Conservation (phyloP, 2,113 vertebrate species). For the Lycaon pictus region DNA sequence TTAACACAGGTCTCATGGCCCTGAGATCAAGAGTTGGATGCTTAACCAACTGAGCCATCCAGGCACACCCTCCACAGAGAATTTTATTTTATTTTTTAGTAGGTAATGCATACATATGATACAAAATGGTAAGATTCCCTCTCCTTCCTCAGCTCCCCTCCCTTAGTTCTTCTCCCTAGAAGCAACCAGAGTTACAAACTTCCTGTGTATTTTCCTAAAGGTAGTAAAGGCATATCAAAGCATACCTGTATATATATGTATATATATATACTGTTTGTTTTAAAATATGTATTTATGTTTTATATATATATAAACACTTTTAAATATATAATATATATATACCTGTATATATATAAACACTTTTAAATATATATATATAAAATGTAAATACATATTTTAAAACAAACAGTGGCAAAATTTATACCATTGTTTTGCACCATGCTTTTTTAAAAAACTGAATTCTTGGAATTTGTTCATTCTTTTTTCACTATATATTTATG, state of each 20-base stretch:
- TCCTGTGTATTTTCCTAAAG: background rate
- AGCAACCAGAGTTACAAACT: background rate
- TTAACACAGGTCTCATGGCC: too few species aligned
- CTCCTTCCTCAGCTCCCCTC: background rate
- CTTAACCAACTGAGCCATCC: too few species aligned
- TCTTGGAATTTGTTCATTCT: background rate
- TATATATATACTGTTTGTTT: too few species aligned
- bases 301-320: too few species aligned
- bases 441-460: background rate
- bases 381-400: background rate
- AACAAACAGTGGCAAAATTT: background rate
- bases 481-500: background rate
- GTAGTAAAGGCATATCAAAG: background rate
- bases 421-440: background rate
- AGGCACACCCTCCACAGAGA: too few species aligned
- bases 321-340: too few species aligned
- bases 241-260: background rate
- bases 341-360: too few species aligned
- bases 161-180: background rate
- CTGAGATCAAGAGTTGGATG: too few species aligned
- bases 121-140: background rate
- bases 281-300: too few species aligned
- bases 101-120: background rate
- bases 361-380: background rate
- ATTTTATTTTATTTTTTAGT: constrained; percentile 13